Evolutionary conservation across 2,113 vertebrate species (phyloP).

Genomic region (Periophthalmus modestus): DNA sequence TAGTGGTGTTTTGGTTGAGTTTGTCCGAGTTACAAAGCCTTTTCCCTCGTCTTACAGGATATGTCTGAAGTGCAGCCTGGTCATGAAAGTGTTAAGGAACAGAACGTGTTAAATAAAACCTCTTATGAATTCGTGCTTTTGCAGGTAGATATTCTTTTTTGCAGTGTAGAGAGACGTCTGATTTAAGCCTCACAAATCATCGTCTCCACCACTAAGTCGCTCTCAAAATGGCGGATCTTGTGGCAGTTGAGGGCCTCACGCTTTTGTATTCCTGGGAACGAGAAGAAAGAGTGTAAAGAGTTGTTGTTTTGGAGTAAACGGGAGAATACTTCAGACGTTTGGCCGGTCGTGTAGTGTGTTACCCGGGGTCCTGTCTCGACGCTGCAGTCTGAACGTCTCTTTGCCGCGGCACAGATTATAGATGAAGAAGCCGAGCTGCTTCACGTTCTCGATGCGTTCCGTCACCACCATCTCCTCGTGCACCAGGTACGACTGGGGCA

Average conservation of each 20-base stretch:
- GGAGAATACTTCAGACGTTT: no score
- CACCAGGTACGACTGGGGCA: constrained; percentile 93
- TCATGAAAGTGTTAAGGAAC: no score
- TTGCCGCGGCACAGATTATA: constrained; percentile 88
- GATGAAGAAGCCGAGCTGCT: constrained; percentile 88
- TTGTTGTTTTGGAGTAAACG: no score
- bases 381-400: constrained; percentile 90
- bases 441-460: constrained; percentile 87
- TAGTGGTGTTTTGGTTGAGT: no score
- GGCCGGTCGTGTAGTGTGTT: not conserved
- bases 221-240: not conserved
- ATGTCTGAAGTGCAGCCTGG: no score
- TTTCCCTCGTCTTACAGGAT: no score
- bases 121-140: no score
- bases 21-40: no score
- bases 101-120: no score
- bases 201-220: not conserved
- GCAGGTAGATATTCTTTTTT: not conserved
- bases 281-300: not conserved
- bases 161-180: not conserved
- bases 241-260: not conserved
- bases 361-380: constrained; percentile 85
- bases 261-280: not conserved
- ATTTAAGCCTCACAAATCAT: not conserved
- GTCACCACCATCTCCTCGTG: constrained; percentile 97